phyloP scores from a whole-genome alignment of 1,140 invertebrate species.

The Grapholita molesta region DNA sequence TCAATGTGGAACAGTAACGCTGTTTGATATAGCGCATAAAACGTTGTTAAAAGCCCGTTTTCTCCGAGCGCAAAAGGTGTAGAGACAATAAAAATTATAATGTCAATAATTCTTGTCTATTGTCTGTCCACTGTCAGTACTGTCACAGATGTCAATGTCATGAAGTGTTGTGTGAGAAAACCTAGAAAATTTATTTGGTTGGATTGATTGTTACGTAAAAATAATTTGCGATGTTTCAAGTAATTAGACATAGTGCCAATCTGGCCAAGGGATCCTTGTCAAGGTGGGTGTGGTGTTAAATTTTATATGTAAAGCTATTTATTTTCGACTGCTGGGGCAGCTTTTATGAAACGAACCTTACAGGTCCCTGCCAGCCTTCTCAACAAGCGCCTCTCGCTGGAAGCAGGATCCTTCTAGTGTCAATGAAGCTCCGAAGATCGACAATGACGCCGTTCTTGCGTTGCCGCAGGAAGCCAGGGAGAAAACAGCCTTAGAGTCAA shows the following conservation, averaged over 20 bases:
- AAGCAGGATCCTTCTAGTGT: conserved; percentile 40
- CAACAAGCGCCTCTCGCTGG: conserved; percentile 38
- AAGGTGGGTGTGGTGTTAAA: not conserved
- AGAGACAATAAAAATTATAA: not conserved
- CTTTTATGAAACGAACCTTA: conserved; percentile 21
- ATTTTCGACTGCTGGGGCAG: not conserved
- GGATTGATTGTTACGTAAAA: conserved; percentile 15
- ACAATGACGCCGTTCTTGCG: conserved; percentile 71
- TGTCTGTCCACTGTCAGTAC: not conserved
- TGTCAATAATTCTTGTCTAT: not conserved
- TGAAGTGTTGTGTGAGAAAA: not conserved
- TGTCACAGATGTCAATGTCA: not conserved
- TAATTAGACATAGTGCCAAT: conserved; percentile 1
- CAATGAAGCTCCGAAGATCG: conserved; percentile 73
- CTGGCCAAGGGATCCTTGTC: not conserved
- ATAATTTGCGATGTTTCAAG: conserved; percentile 6
- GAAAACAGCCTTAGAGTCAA: conserved; percentile 75
- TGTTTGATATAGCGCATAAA: not conserved
- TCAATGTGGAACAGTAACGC: not conserved
- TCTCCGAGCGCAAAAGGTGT: not conserved
- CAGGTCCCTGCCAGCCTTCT: conserved; percentile 55
- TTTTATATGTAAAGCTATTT: not conserved
- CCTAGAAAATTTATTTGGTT: not conserved
- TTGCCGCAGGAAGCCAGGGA: conserved; percentile 77
- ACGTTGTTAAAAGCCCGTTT: not conserved